These are phyloP conservation scores for Strix uralensis DNA, from an alignment of 2,113 vertebrate species.

Conservation along the genomic window DNA sequence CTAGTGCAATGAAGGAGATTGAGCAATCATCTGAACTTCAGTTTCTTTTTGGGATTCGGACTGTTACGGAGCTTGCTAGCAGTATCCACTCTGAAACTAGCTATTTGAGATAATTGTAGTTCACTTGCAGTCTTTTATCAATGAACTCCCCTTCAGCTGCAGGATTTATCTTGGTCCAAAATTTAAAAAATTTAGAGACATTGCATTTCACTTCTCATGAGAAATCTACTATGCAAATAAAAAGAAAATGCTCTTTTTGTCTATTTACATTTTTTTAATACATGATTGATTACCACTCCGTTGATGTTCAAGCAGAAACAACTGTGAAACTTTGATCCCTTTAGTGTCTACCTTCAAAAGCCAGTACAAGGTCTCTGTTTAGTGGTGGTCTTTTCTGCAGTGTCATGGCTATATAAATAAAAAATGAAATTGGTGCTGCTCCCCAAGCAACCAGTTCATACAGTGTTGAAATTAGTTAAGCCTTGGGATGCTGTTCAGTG, in stretches of 20 bases:
- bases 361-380: not conserved
- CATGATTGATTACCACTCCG: not conserved
- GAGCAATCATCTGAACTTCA: not conserved
- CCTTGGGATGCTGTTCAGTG: not conserved
- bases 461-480: not conserved
- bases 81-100: not conserved
- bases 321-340: not conserved
- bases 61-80: not conserved
- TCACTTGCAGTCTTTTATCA: not conserved
- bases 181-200: not conserved
- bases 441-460: not conserved
- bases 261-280: not conserved
- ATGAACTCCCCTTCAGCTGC: not conserved
- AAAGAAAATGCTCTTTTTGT: not conserved
- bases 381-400: not conserved
- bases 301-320: not conserved
- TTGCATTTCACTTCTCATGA: not conserved
- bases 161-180: not conserved
- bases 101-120: not conserved
- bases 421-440: not conserved
- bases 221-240: not conserved
- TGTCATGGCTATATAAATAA: not conserved
- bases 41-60: not conserved
- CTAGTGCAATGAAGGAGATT: not conserved
- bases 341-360: not conserved